phyloP scores from a whole-genome alignment of 1,140 invertebrate genomes.

The Aphelinus certus region DNA sequence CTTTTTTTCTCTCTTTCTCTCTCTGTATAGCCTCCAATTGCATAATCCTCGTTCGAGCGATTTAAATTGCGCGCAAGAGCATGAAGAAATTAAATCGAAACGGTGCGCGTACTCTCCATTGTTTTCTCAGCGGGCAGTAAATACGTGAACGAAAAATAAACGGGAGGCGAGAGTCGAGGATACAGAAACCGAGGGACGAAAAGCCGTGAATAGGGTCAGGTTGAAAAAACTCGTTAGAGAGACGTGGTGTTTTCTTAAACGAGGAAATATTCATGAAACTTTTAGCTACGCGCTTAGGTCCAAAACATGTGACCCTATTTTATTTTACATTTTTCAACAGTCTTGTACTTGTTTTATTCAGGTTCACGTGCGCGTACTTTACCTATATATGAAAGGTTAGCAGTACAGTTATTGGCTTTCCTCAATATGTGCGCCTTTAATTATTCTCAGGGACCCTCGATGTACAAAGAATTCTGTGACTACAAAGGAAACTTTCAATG shows the following conservation, averaged over 20 bases:
- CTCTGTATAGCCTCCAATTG: no score
- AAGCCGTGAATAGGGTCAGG: background rate
- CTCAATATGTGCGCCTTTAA: background rate
- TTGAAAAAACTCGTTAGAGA: background rate
- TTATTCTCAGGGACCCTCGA: background rate
- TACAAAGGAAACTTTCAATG: background rate
- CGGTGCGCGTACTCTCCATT: background rate
- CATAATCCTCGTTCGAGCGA: background rate
- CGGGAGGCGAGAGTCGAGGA: background rate
- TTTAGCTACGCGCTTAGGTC: background rate
- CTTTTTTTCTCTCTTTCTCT: no score
- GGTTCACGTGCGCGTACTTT: background rate
- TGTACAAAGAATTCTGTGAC: no score
- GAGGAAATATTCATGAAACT: constrained; percentile 24
- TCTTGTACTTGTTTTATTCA: background rate
- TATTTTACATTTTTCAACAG: constrained; percentile 17
- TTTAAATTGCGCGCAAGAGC: background rate
- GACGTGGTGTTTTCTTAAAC: constrained; percentile 4
- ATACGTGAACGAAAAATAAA: background rate
- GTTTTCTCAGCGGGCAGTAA: background rate
- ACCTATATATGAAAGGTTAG: background rate
- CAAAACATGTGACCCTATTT: background rate
- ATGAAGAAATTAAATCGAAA: background rate
- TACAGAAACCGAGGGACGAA: background rate
- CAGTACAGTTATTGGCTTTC: constrained; percentile 23